A percentile compares a stretch with the other conserved stretches of the same genome.
Conservation (phyloP, 2,888 invertebrate genomes). For the Creontiades dilutus region DNA sequence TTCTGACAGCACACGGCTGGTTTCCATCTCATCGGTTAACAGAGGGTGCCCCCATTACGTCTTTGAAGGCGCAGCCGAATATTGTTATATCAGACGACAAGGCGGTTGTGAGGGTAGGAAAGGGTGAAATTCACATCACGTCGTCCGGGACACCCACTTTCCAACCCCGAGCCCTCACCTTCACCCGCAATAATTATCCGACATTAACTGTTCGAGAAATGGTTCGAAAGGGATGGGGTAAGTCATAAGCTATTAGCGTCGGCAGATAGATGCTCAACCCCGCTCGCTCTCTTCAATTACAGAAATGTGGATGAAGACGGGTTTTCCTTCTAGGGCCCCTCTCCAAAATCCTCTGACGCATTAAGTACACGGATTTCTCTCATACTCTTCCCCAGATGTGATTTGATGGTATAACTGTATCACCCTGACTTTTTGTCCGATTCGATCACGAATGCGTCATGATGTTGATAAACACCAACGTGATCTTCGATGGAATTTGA, state of each 20-base stretch:
- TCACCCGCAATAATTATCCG: conserved; percentile 37
- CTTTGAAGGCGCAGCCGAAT: conserved; percentile 7
- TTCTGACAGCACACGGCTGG: not conserved
- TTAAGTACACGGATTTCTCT: conserved; percentile 8
- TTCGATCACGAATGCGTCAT: not conserved
- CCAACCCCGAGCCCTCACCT: conserved; percentile 9
- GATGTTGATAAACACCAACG: too few relatives aligned
- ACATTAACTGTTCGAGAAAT: conserved; percentile 36
- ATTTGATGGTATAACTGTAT: not conserved
- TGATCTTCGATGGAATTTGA: too few relatives aligned
- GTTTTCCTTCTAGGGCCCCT: not conserved
- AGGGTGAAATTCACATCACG: conserved; percentile 51
- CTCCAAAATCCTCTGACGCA: not conserved
- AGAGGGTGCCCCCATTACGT: not conserved
- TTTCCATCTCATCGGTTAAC: not conserved
- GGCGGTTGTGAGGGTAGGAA: conserved; percentile 26
- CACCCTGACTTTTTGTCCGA: not conserved
- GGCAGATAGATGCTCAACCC: not conserved
- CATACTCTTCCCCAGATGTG: not conserved
- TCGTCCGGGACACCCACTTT: conserved; percentile 38
- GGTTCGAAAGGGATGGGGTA: not conserved
- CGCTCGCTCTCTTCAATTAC: conserved; percentile 36
- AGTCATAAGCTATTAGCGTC: conserved; percentile 39
- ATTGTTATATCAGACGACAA: conserved; percentile 35
- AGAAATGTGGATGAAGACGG: conserved; percentile 28